Conservation (phyloP, 2,888 invertebrate species). For the Anodontia alba region DNA sequence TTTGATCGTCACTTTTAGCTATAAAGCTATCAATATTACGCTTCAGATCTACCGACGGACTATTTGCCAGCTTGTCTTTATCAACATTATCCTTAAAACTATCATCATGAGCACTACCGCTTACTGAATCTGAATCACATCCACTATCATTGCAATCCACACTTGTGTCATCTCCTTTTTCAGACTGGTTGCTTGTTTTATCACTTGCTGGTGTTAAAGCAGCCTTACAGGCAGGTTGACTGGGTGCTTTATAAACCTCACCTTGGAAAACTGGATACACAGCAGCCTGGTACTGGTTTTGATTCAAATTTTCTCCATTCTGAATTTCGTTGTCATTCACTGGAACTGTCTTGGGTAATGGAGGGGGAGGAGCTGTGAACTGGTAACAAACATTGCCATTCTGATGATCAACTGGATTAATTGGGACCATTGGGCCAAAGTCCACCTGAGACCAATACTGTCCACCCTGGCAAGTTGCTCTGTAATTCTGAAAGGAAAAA, state of each 20-base stretch:
- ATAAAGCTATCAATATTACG: slow-evolving; percentile 62
- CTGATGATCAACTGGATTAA: slow-evolving; percentile 37
- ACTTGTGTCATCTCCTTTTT: slow-evolving; percentile 15
- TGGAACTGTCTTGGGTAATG: slow-evolving; percentile 15
- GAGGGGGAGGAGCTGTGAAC: slow-evolving; percentile 48
- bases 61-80: slow-evolving; percentile 29
- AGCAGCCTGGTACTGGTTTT: neutral
- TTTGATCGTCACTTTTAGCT: slow-evolving; percentile 39
- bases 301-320: slow-evolving; percentile 3
- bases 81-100: slow-evolving; percentile 50
- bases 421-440: slow-evolving; percentile 28
- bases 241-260: neutral
- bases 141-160: slow-evolving; percentile 65
- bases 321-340: neutral
- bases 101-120: slow-evolving; percentile 54
- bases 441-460: slow-evolving; percentile 37
- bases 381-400: slow-evolving; percentile 48
- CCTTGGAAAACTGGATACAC: slow-evolving; percentile 4
- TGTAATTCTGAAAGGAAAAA: slow-evolving; percentile 49
- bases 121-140: slow-evolving; percentile 65
- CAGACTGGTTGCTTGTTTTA: slow-evolving; percentile 2
- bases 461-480: slow-evolving; percentile 41
- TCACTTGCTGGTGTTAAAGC: neutral
- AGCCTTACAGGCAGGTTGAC: neutral
- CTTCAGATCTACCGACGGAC: slow-evolving; percentile 21